phyloP scores from a whole-genome alignment of 2,888 invertebrate genomes.

The Nephrotoma guestfalica region DNA sequence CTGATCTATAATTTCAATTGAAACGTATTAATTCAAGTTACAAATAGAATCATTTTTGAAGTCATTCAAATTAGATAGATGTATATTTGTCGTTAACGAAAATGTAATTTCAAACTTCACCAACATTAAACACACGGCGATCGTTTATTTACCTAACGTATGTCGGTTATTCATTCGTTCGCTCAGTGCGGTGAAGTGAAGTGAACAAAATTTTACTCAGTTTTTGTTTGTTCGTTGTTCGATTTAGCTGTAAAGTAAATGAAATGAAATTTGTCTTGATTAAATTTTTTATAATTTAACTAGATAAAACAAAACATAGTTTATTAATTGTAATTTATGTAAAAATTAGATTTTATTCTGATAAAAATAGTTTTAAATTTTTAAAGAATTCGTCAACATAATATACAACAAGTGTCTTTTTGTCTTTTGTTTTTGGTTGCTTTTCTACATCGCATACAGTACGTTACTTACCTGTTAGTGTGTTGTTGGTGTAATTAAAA shows the following conservation, averaged over 20 bases:
- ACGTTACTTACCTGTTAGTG: background rate
- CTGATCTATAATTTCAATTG: too few species aligned
- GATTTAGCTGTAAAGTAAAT: background rate
- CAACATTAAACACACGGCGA: background rate
- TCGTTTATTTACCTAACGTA: background rate
- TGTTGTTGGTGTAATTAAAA: background rate
- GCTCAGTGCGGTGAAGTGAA: background rate
- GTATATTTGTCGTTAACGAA: background rate
- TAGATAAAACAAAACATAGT: background rate
- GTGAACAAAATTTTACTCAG: background rate
- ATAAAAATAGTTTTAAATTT: background rate
- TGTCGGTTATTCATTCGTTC: background rate
- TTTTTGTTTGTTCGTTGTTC: background rate
- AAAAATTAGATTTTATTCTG: background rate
- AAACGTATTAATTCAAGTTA: too few species aligned
- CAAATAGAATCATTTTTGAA: too few species aligned
- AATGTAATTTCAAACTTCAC: background rate
- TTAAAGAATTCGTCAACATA: background rate
- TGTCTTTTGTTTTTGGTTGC: background rate
- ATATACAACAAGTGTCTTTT: background rate
- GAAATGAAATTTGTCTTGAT: background rate
- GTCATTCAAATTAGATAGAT: too few species aligned
- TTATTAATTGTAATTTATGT: background rate
- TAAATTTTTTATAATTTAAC: background rate
- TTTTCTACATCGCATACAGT: background rate